phyloP scores from a whole-genome alignment of 2,113 vertebrate genomes.

The Thamnophis sirtalis region DNA sequence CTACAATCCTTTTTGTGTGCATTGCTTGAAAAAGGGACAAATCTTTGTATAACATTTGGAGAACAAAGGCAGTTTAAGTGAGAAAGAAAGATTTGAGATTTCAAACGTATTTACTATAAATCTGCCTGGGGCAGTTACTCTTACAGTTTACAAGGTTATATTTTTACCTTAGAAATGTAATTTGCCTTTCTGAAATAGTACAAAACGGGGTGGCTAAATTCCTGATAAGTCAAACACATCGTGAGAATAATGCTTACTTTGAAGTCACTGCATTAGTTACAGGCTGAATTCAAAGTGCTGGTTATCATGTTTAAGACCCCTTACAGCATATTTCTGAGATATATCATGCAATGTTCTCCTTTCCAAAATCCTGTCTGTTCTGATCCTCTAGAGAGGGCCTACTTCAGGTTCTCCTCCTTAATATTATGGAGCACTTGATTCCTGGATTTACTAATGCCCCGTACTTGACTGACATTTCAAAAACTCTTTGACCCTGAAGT shows the following conservation, averaged over 20 bases:
- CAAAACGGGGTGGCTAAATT: neutral
- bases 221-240: neutral
- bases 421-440: neutral
- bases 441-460: neutral
- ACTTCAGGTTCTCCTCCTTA: neutral
- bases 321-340: neutral
- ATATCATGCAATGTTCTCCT: neutral
- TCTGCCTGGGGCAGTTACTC: neutral
- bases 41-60: neutral
- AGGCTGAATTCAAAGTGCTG: neutral
- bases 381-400: neutral
- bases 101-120: neutral
- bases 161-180: neutral
- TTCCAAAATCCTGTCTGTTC: neutral
- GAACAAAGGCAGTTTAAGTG: neutral
- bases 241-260: neutral
- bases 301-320: neutral
- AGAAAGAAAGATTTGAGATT: neutral
- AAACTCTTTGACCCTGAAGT: neutral
- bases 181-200: neutral
- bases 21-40: neutral
- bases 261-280: neutral
- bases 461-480: neutral
- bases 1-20: neutral
- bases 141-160: neutral